Percentiles rank a stretch among this genome's conserved stretches.
phyloP scores from a whole-genome alignment of 2,797 vertebrate genomes.

The Malurus splendens region DNA sequence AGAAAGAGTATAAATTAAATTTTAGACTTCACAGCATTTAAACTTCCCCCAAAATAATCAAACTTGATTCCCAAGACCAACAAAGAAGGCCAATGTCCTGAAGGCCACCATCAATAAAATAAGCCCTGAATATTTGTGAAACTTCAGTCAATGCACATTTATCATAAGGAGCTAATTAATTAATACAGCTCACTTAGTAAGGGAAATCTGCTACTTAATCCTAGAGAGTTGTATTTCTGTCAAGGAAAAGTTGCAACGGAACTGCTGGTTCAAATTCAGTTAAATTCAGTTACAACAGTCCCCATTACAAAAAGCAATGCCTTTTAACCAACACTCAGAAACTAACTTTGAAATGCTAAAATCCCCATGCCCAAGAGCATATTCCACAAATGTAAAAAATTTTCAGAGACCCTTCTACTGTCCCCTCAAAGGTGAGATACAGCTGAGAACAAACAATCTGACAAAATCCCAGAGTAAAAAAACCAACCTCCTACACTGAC shows the following conservation, averaged over 20 bases:
- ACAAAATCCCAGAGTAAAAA: background rate
- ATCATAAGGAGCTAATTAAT: background rate
- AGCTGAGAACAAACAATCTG: background rate
- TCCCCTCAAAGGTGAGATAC: background rate
- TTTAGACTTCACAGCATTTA: background rate
- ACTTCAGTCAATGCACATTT: background rate
- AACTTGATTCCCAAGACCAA: background rate
- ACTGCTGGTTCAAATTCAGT: background rate
- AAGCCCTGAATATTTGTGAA: background rate
- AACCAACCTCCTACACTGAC: background rate
- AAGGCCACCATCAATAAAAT: background rate
- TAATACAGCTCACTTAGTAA: background rate
- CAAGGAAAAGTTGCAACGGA: background rate
- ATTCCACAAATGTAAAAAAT: background rate
- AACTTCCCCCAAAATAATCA: background rate
- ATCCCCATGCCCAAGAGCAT: background rate
- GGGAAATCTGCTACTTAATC: background rate
- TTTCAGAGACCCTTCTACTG: background rate
- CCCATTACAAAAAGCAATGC: background rate
- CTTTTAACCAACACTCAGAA: background rate
- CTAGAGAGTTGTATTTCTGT: background rate
- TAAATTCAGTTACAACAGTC: background rate
- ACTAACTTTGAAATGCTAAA: background rate
- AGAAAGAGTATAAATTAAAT: slow-evolving; percentile 7
- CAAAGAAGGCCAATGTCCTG: background rate